These are phyloP conservation scores for Macropis europaea DNA, from an alignment of 2,888 invertebrate genomes.

Conservation along the genomic window DNA sequence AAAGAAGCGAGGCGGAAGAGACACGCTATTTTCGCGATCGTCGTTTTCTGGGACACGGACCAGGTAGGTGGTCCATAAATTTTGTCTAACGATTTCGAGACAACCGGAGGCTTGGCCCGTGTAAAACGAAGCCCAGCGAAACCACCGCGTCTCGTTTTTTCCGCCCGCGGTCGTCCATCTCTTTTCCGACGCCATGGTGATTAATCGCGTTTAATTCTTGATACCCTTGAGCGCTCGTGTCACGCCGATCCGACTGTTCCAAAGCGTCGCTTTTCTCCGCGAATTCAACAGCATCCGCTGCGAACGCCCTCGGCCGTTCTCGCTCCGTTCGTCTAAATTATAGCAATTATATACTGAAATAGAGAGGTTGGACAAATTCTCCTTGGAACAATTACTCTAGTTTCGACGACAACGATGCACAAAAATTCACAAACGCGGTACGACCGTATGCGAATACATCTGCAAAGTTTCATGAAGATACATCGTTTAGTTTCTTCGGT, in stretches of 20 bases:
- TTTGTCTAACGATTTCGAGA: conserved; percentile 43
- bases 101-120: conserved; percentile 12
- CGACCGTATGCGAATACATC: too few relatives aligned
- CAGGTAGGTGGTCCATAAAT: conserved; percentile 51
- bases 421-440: too few relatives aligned
- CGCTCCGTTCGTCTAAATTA: too few relatives aligned
- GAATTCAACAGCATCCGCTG: too few relatives aligned
- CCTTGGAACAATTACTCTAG: too few relatives aligned
- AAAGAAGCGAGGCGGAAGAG: neutral
- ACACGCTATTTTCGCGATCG: conserved; percentile 39
- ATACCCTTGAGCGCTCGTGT: neutral
- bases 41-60: conserved; percentile 26
- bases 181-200: conserved; percentile 13
- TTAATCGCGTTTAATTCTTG: conserved; percentile 31
- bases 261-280: neutral
- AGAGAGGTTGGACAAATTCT: too few relatives aligned
- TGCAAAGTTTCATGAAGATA: too few relatives aligned
- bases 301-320: too few relatives aligned
- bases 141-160: neutral
- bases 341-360: too few relatives aligned
- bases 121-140: conserved; percentile 19
- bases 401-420: too few relatives aligned
- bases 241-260: neutral
- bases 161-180: conserved; percentile 1
- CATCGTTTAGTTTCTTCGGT: too few relatives aligned